Conservation (phyloP, 2,113 vertebrate genomes). For the Formicarius rufipectus region DNA sequence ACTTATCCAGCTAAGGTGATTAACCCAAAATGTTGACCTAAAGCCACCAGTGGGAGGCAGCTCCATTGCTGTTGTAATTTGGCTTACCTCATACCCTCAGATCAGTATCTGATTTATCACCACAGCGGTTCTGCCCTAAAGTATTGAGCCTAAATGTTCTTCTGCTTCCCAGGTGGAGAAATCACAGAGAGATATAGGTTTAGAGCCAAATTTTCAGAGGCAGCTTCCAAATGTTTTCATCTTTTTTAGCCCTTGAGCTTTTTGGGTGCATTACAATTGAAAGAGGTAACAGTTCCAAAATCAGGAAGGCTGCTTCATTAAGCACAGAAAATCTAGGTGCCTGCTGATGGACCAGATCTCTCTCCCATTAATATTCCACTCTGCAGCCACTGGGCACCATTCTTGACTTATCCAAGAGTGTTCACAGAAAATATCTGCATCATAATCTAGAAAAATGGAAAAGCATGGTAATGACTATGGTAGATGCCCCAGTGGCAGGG, state of each 20-base stretch:
- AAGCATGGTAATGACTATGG: background rate
- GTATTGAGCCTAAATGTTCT: background rate
- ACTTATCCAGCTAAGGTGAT: conserved; percentile 41
- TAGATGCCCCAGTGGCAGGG: background rate
- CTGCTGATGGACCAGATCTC: background rate
- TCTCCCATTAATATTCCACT: background rate
- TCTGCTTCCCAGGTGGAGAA: background rate
- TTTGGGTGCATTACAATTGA: background rate
- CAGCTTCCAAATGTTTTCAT: background rate
- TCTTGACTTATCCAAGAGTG: background rate
- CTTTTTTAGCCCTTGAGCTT: background rate
- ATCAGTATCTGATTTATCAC: conserved; percentile 62
- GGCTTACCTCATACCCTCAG: conserved; percentile 48
- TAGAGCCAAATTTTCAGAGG: background rate
- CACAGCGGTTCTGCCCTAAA: background rate
- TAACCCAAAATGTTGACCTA: conserved; percentile 51
- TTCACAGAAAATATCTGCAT: background rate
- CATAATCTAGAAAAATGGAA: background rate
- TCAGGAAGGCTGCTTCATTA: background rate
- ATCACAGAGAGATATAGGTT: background rate
- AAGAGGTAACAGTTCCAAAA: background rate
- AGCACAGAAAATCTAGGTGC: background rate
- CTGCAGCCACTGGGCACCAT: background rate
- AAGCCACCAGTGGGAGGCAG: conserved; percentile 34
- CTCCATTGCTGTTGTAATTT: conserved; percentile 22